Percentiles rank a stretch among this genome's conserved stretches.
Conservation (phyloP, 2,888 invertebrate genomes). For the Pheosia tremula region DNA sequence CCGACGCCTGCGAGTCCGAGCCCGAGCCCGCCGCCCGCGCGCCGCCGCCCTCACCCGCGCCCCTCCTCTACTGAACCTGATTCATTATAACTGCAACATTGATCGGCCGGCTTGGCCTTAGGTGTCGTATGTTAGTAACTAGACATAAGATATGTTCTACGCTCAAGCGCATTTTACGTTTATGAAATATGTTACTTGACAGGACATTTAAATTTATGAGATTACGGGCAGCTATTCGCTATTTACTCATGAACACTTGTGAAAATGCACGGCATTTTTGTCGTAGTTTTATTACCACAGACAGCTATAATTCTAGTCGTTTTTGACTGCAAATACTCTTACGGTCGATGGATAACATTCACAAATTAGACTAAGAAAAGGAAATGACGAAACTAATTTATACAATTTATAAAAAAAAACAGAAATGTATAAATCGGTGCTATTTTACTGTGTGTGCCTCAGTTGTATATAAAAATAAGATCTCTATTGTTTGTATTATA, state of each 20-base stretch:
- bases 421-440: slow-evolving; percentile 65
- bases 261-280: no score
- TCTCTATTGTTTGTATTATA: slow-evolving; percentile 40
- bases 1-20: slow-evolving; percentile 96
- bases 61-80: slow-evolving; percentile 40
- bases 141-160: no score
- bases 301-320: slow-evolving; percentile 1
- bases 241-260: no score
- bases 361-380: not conserved
- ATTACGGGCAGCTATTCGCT: not conserved
- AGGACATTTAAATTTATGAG: no score
- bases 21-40: slow-evolving; percentile 90
- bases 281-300: not conserved
- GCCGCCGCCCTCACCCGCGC: slow-evolving; percentile 95
- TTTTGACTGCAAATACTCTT: slow-evolving; percentile 1
- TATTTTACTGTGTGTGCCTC: slow-evolving; percentile 81
- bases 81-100: no score
- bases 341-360: not conserved
- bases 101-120: no score
- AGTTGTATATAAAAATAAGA: slow-evolving; percentile 50
- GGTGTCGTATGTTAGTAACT: no score
- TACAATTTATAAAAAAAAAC: slow-evolving; percentile 9
- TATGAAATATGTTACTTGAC: no score
- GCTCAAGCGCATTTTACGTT: no score
- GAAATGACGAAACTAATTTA: not conserved